A percentile compares a stretch with the other conserved stretches of the same genome.
Evolutionary conservation across 2,888 invertebrate species (phyloP).

Genomic region (Lydus trimaculatus): DNA sequence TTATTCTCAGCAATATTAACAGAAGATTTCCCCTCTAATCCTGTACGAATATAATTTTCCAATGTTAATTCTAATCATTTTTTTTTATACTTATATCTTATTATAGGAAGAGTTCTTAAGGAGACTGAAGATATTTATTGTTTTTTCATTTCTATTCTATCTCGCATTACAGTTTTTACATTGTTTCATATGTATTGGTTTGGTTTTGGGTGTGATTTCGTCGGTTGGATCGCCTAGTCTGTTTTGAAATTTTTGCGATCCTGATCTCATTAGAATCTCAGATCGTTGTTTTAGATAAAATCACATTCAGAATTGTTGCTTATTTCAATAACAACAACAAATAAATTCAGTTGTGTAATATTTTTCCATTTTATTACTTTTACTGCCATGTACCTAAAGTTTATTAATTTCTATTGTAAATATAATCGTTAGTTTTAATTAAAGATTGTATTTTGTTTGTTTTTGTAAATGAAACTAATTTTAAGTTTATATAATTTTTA

Average conservation of each 20-base stretch:
- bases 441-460: not conserved
- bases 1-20: conserved; percentile 12
- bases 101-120: conserved; percentile 20
- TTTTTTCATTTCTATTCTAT: conserved; percentile 26
- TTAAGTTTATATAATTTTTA: not conserved
- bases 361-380: conserved; percentile 33
- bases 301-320: conserved; percentile 13
- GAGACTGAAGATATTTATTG: conserved; percentile 41
- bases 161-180: conserved; percentile 15
- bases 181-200: conserved; percentile 17
- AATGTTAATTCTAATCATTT: conserved; percentile 13
- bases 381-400: conserved; percentile 44
- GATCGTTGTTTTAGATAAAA: not conserved
- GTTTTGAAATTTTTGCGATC: conserved; percentile 24
- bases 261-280: conserved; percentile 40
- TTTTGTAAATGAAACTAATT: not conserved
- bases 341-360: conserved; percentile 20
- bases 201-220: conserved; percentile 1
- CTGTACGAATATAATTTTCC: too few relatives aligned
- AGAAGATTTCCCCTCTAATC: too few relatives aligned
- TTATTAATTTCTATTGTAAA: conserved; percentile 44
- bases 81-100: conserved; percentile 19
- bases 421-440: conserved; percentile 29
- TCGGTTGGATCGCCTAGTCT: conserved; percentile 46
- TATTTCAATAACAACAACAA: not conserved